These are phyloP conservation scores for Proterorhinus semilunaris DNA, from an alignment of 2,113 vertebrate genomes.

Conservation along the genomic window DNA sequence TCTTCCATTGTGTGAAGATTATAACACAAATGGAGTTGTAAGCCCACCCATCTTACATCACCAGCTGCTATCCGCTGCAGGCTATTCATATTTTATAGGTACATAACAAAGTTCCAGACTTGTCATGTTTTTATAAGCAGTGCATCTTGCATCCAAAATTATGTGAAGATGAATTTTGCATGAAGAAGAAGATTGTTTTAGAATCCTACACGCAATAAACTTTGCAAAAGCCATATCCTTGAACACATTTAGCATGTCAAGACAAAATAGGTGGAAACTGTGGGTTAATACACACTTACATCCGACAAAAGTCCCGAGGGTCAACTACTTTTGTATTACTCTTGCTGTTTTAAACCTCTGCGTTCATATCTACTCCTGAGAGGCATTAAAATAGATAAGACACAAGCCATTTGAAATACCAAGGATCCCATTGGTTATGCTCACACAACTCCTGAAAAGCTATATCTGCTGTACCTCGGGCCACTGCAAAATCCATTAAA, in stretches of 20 bases:
- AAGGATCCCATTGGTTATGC: constrained; percentile 3
- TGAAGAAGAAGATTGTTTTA: background rate
- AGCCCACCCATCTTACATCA: background rate
- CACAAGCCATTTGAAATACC: background rate
- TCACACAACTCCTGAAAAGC: background rate
- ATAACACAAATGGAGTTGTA: background rate
- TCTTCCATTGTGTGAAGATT: background rate
- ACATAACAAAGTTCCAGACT: background rate
- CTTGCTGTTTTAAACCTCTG: background rate
- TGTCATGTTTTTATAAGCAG: background rate
- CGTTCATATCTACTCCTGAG: background rate
- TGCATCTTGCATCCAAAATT: background rate
- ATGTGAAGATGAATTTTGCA: background rate
- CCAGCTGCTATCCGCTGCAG: background rate
- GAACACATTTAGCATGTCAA: background rate
- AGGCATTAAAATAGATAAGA: constrained; percentile 11
- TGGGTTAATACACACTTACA: background rate
- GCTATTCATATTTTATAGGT: background rate
- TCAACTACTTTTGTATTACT: background rate
- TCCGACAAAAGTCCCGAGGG: background rate
- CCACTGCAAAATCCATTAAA: background rate
- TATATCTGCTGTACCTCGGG: background rate
- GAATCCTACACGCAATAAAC: background rate
- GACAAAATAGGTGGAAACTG: background rate
- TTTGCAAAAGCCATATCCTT: background rate